Base-by-base conservation (phyloP, 2,797 vertebrate species). In the Sebastes vulpes region DNA sequence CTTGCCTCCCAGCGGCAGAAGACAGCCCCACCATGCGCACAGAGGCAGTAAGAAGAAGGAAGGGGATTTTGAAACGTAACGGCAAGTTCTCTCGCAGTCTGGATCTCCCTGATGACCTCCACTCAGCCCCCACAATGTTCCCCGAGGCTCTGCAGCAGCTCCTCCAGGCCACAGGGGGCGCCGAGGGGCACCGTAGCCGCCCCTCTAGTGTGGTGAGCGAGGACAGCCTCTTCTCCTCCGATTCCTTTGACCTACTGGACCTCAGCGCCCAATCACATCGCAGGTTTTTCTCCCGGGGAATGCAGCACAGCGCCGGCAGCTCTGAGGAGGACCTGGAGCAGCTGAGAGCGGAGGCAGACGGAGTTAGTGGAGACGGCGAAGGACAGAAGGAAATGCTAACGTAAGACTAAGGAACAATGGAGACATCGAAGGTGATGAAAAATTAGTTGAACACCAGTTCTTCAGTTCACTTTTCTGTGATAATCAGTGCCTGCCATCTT, bases 11-110 rank as follows among this genome's bases (percentile, higher is more conserved):
- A 6, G 82, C 60, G 4, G 77, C 82, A 57, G 88, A 88, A 26
- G 82, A 83, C 12, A 90, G 89, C 67, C 88, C 91, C 75, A 90
- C 81, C 61, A 77, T 93, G 86, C 82, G 66, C 18, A 85, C 93
- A n/a, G 96, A 95, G 61, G 94, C 95, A 2, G 82, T 94, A 2
- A 91, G 95, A 35, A 93, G 96, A 53, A 91, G 95, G 72, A 97
- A 97, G 65, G 97, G 97, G 4, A 97, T 97, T 63, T 90, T 97
- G 3, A 97, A 97, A 88, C 95, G 95, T 10, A 96, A 97, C 1
- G 96, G 97, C 25, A 97, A 97, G 80, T 97, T 97, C 88, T 97
- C 96, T 1, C 91, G 91, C 75, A 97, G 96, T 50, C 90, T 93
- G 35, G 95, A 96, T 75, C 88, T 96, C 52, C 89, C 95, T 0